phyloP scores from a whole-genome alignment of 2,113 vertebrate species.

The Nerophis ophidion region DNA sequence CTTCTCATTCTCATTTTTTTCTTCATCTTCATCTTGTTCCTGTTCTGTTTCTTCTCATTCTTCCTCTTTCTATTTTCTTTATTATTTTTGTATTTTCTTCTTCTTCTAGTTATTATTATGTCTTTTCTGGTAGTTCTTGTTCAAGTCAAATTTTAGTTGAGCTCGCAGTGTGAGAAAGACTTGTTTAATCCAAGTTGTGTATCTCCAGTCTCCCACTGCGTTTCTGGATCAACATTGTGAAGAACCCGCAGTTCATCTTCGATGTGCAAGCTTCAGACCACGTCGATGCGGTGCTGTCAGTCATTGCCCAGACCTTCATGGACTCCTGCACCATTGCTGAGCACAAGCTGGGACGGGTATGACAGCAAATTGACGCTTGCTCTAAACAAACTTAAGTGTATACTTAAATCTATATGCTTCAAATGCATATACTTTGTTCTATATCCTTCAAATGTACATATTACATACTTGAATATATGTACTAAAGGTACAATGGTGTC shows the following conservation, averaged over 20 bases:
- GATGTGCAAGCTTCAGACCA: constrained; percentile 94
- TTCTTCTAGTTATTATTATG: too few species aligned
- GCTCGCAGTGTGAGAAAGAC: not conserved
- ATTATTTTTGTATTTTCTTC: too few species aligned
- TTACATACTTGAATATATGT: too few species aligned
- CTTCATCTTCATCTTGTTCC: too few species aligned
- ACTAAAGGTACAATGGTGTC: not conserved
- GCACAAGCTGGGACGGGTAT: constrained; percentile 93
- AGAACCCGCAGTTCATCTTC: constrained; percentile 97
- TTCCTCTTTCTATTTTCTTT: too few species aligned
- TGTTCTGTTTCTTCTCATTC: too few species aligned
- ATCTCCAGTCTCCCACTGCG: constrained; percentile 83
- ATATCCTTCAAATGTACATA: too few species aligned
- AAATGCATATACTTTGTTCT: too few species aligned
- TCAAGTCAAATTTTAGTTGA: not conserved
- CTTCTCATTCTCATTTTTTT: too few species aligned
- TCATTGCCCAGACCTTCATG: constrained; percentile 98
- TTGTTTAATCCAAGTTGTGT: not conserved
- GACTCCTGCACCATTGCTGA: constrained; percentile 96
- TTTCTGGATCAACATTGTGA: constrained; percentile 98
- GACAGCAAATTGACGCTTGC: not conserved
- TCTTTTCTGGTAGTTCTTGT: too few species aligned
- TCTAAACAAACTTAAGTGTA: not conserved
- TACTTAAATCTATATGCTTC: too few species aligned
- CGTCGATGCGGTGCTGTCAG: constrained; percentile 88